phyloP scores from a whole-genome alignment of 2,797 vertebrate species.

The Danio jaintianensis region DNA sequence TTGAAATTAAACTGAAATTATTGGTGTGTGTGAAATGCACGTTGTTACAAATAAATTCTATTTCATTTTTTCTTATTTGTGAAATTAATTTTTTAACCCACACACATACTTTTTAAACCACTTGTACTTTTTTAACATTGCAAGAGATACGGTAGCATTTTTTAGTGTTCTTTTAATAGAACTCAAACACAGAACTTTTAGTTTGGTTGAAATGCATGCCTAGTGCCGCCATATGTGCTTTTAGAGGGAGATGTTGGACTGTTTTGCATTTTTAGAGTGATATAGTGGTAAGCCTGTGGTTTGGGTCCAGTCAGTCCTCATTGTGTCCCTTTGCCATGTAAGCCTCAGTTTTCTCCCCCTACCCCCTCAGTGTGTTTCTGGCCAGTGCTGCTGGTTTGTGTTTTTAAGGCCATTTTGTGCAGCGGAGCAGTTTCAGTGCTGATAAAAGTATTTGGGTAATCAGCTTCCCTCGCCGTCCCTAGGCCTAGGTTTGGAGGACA shows the following conservation, averaged over 20 bases:
- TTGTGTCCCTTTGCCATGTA: slow-evolving; percentile 53
- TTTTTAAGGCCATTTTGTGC: slow-evolving; percentile 79
- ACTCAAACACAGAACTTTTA: not conserved
- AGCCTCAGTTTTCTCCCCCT: slow-evolving; percentile 48
- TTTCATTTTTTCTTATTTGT: not conserved
- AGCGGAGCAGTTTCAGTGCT: slow-evolving; percentile 78
- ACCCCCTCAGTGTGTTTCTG: slow-evolving; percentile 56
- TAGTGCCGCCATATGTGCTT: not conserved
- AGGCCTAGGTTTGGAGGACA: slow-evolving; percentile 73
- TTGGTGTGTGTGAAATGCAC: too few relatives aligned
- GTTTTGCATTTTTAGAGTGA: slow-evolving; percentile 52
- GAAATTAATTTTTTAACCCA: not conserved
- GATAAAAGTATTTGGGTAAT: slow-evolving; percentile 90
- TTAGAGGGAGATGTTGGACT: slow-evolving; percentile 42
- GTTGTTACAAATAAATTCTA: not conserved
- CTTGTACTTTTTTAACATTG: not conserved
- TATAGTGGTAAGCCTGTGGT: slow-evolving; percentile 33
- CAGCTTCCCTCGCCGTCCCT: slow-evolving; percentile 81
- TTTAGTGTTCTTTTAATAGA: too few relatives aligned
- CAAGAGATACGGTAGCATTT: not conserved
- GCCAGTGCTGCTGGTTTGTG: slow-evolving; percentile 50
- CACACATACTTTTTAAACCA: not conserved
- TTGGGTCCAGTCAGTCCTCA: slow-evolving; percentile 54
- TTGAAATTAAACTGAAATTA: too few relatives aligned
- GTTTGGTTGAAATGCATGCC: not conserved